Evolutionary conservation across 2,797 vertebrate genomes (phyloP).

Genomic region (Meda fulgida): DNA sequence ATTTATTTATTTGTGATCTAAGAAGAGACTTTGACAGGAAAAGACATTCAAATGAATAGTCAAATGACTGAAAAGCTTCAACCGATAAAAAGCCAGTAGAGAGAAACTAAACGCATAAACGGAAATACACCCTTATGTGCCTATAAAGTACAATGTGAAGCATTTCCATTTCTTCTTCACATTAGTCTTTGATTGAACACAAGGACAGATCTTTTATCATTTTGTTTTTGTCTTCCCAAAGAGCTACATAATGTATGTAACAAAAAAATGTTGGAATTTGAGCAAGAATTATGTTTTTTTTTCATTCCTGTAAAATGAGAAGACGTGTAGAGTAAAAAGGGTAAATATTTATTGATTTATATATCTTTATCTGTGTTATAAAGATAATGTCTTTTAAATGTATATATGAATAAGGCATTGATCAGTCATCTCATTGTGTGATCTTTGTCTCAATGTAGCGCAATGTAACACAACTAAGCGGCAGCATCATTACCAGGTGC

Average conservation of each 20-base stretch:
- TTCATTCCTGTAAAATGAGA: constrained; percentile 15
- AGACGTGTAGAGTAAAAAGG: not conserved
- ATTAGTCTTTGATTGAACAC: constrained; percentile 2
- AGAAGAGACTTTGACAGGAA: constrained; percentile 25
- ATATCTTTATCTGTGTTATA: constrained; percentile 21
- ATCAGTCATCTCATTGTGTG: constrained; percentile 21
- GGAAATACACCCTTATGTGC: not conserved
- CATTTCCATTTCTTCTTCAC: not conserved
- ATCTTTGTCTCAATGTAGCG: constrained; percentile 27
- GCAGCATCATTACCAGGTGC: constrained; percentile 49
- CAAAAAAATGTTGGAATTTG: not conserved
- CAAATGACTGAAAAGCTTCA: not conserved
- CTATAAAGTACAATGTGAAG: constrained; percentile 1
- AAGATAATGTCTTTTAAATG: not conserved
- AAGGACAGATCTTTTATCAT: not conserved
- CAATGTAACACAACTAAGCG: constrained; percentile 51
- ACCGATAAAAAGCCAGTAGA: not conserved
- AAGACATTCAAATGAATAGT: not conserved
- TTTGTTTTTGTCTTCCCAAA: constrained; percentile 12
- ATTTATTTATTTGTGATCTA: constrained; percentile 30
- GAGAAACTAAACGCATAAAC: not conserved
- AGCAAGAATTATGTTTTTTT: not conserved
- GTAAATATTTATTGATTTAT: constrained; percentile 44
- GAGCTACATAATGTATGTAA: not conserved
- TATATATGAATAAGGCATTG: constrained; percentile 28